Evolutionary conservation across 1,140 invertebrate species (phyloP), one percentile per base, ranked within the genome.

Genomic region (Zaprionus ornatus): DNA sequence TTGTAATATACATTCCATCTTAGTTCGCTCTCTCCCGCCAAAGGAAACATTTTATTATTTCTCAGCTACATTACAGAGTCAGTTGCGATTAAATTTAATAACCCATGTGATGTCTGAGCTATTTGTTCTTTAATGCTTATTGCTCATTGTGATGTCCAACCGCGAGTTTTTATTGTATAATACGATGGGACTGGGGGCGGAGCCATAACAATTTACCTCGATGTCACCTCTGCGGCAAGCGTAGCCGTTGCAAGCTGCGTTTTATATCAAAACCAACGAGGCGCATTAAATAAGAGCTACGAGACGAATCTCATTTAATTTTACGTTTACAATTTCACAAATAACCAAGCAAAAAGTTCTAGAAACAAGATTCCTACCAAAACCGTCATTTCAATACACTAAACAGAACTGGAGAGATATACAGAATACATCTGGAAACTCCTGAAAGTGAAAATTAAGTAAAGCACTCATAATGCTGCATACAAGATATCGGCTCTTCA

Each of bases 251-350:
- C 60, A 42, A 52, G 19, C 48, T 66, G 29, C 9, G 25, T 77
- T 84, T 80, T 57, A 77, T 81, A 50, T 74, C n/a, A 78, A 40
- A 82, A 50, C 45, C 84, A 87, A 56, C 84, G 79, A 76, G 80
- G 74, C 85, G 85, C 81, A 76, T 81, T 76, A 75, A 85, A 79
- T 79, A 79, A 71, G 79, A 54, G 69, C 80, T 55, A 83, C 74
- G 62, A 88, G 84, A 88, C 84, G 84, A 88, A 81, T 84, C 70
- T 78, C 85, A 70, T 88, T 88, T 88, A 88, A 82, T 88, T 88
- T 88, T 70, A 88, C 85, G 81, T 69, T 71, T 78, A 72, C 77
- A 73, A 82, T 84, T 83, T 83, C 67, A 64, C 64, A 69, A 67
- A 75, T 37, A 21, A 35, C 12, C 61, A 15, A 25, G 32, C 71